Evolutionary conservation across 2,797 vertebrate genomes (phyloP).

Genomic region (Valencia hispanica): DNA sequence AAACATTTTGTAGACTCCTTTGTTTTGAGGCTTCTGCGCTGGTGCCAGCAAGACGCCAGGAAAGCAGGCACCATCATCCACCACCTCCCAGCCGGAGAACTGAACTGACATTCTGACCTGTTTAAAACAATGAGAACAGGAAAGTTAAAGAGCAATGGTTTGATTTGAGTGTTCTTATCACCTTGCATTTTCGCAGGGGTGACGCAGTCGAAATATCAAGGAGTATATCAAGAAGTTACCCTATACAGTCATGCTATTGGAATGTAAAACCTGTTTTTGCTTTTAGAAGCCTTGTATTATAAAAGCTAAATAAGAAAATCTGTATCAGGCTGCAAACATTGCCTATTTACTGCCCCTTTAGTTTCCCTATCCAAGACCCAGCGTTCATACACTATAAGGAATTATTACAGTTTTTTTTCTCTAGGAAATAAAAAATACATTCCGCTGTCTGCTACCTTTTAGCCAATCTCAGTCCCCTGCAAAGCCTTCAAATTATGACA

Average conservation of each 20-base stretch:
- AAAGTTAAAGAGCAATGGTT: neutral
- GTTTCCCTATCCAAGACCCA: neutral
- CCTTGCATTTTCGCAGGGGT: neutral
- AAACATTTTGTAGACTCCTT: slow-evolving; percentile 75
- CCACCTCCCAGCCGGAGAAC: slow-evolving; percentile 68
- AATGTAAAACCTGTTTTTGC: neutral
- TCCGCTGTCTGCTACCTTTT: neutral
- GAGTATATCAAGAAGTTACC: no score
- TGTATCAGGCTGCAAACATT: neutral
- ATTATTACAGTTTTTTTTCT: neutral
- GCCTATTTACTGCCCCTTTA: neutral
- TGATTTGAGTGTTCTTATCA: neutral
- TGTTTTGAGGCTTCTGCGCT: slow-evolving; percentile 61
- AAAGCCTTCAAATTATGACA: neutral
- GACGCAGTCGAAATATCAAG: neutral
- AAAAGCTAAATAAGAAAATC: neutral
- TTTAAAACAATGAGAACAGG: neutral
- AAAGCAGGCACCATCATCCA: slow-evolving; percentile 51
- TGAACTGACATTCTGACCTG: slow-evolving; percentile 50
- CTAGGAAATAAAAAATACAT: neutral
- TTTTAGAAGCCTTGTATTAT: neutral
- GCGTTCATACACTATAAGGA: neutral
- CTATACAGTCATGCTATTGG: neutral
- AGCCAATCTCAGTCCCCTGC: neutral
- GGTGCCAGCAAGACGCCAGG: slow-evolving; percentile 41